Percentiles rank a stretch among this genome's conserved stretches.
phyloP scores from a whole-genome alignment of 2,888 invertebrate genomes.

The Tiphia femorata region DNA sequence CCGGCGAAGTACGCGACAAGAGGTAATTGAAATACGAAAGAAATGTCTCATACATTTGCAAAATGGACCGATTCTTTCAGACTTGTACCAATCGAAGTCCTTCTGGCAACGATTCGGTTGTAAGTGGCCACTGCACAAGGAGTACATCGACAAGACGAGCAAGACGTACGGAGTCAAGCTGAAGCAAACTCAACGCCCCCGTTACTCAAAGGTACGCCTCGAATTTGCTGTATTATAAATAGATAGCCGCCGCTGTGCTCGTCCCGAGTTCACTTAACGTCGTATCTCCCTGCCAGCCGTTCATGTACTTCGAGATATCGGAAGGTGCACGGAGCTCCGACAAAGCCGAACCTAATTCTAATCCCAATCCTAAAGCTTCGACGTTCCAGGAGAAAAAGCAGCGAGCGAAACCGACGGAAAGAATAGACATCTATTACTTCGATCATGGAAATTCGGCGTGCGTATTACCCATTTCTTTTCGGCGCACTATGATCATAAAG shows the following conservation, averaged over 20 bases:
- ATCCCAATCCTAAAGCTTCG: background rate
- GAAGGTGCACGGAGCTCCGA: too few relatives aligned
- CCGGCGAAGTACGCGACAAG: conserved; percentile 32
- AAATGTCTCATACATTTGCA: background rate
- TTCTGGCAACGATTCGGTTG: conserved; percentile 44
- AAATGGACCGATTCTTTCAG: conserved; percentile 14
- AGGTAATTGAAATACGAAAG: too few relatives aligned
- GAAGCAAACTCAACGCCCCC: conserved; percentile 40
- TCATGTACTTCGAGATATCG: conserved; percentile 34
- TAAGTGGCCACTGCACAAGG: conserved; percentile 47
- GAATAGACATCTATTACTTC: conserved; percentile 78
- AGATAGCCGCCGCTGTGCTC: too few relatives aligned
- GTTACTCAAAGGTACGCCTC: conserved; percentile 40
- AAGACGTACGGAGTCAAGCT: conserved; percentile 52
- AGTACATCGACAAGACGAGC: conserved; percentile 35
- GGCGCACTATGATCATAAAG: too few relatives aligned
- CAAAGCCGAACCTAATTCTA: too few relatives aligned
- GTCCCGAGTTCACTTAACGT: too few relatives aligned
- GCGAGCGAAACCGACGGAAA: conserved; percentile 52
- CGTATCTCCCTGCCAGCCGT: conserved; percentile 38
- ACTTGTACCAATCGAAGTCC: conserved; percentile 3
- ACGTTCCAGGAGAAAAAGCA: conserved; percentile 15
- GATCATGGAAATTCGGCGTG: conserved; percentile 77
- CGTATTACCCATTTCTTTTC: conserved; percentile 37
- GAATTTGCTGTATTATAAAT: background rate